phyloP scores from a whole-genome alignment of 2,113 vertebrate species.

The Antigone vipio region DNA sequence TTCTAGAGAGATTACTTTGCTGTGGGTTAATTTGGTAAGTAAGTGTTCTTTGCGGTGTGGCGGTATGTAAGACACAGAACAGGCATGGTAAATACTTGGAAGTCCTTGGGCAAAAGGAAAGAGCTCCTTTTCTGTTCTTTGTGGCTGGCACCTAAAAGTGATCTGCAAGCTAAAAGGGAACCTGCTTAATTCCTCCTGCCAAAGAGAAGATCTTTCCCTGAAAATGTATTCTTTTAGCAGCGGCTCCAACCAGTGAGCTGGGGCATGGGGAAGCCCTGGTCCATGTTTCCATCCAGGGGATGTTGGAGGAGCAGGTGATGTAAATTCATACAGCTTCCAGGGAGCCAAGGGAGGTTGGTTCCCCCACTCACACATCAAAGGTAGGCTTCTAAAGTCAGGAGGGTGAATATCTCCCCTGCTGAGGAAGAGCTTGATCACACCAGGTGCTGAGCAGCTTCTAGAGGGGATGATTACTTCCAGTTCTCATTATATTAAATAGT shows the following conservation, averaged over 20 bases:
- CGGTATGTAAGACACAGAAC: background rate
- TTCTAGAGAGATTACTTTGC: constrained; percentile 34
- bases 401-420: background rate
- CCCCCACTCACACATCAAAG: background rate
- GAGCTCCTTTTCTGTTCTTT: background rate
- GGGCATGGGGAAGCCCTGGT: background rate
- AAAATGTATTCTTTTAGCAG: background rate
- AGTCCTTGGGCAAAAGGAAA: background rate
- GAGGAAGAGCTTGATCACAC: background rate
- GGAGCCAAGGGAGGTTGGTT: background rate
- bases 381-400: fast-evolving
- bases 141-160: background rate
- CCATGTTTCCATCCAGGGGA: background rate
- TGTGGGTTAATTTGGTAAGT: constrained; percentile 39
- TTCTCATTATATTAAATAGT: background rate
- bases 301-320: background rate
- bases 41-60: background rate
- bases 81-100: background rate
- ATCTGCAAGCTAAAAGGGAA: background rate
- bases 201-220: background rate
- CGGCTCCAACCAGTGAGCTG: fast-evolving
- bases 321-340: background rate
- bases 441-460: background rate
- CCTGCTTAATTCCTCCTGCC: background rate
- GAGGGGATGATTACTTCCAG: background rate